Evolutionary conservation across 2,888 invertebrate genomes (phyloP).

Genomic region (Lingula anatina): DNA sequence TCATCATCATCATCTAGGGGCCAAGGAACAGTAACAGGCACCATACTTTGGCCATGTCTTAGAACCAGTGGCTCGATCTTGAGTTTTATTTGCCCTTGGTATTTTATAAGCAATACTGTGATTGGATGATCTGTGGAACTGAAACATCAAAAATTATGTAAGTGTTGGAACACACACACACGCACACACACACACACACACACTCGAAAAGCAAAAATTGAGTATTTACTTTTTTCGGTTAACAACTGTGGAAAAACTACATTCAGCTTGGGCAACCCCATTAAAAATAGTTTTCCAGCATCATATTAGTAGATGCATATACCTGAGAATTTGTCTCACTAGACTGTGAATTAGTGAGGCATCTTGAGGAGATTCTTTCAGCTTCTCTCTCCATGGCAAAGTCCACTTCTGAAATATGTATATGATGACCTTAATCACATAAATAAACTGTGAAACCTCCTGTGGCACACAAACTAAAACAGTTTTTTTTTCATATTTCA

Average conservation of each 20-base stretch:
- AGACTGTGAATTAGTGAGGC: conserved; percentile 29
- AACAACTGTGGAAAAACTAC: too few species aligned
- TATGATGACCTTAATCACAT: too few species aligned
- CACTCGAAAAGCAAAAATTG: too few species aligned
- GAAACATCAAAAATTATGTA: too few species aligned
- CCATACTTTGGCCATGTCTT: conserved; percentile 10
- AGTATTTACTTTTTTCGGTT: too few species aligned
- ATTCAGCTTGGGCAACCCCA: too few species aligned
- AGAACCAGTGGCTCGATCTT: conserved; percentile 25
- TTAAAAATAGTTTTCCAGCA: neutral
- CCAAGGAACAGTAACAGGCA: too few species aligned
- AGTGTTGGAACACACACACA: too few species aligned
- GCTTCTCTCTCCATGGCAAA: conserved; percentile 25
- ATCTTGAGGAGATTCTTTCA: conserved; percentile 29
- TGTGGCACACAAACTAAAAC: too few species aligned
- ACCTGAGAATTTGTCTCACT: conserved; percentile 30
- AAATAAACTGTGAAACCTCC: too few species aligned
- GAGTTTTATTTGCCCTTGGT: conserved; percentile 29
- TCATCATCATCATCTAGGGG: conserved; percentile 2
- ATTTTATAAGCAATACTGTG: conserved; percentile 26
- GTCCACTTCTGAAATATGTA: conserved; percentile 30
- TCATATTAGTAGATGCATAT: conserved; percentile 1
- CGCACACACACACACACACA: too few species aligned
- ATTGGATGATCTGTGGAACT: conserved; percentile 41
- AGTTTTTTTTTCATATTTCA: too few species aligned